Evolutionary conservation across 1,140 invertebrate genomes (phyloP), one percentile per base, ranked within the genome.

Genomic region (Heliconius eleuchia): DNA sequence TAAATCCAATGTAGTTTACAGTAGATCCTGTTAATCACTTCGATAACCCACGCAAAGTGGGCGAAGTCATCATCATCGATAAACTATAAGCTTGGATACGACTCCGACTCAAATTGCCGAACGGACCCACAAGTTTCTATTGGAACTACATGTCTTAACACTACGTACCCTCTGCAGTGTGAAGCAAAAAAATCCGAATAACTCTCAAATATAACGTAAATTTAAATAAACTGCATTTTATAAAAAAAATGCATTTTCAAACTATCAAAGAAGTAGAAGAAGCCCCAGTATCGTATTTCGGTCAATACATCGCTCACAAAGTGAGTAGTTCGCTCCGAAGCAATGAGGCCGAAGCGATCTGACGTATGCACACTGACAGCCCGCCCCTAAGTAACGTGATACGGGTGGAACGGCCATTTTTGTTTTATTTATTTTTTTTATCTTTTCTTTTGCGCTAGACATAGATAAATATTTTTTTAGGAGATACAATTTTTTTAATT

Each of bases 331-430:
- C 23, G 55, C 18, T 74, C 66, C 77, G 52, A 52, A 18, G 50
- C 50, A 52, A 74, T 74, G 57, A 74, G 60, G 73, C 77, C 34
- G 78, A 75, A 79, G 73, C 73, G 74, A 79, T 71, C 70, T 80
- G 74, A 80, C 77, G 77, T 74, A 79, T 52, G 13, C n/a, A n/a
- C 72, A 27, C 60, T 55, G 77, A 79, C 77, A 79, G 73, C 42
- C 77, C 77, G 77, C 77, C 77, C 77, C 77, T 74, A 73, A 37
- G 77, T 79, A 79, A 79, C 73, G 8, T n/a, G 77, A 79, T 79
- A 79, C 73, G 18, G 66, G 27, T 42, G 70, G 71, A 30, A 72
- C 77, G 77, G 77, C 77, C 77, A 79, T 79, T 34, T 74, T 66
- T 76, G 60, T 76, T 70, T 74, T 74, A 57, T 79, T 70, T 79